Percentiles rank a stretch among this genome's conserved stretches.
phyloP scores from a whole-genome alignment of 1,140 invertebrate species.

The Drosophila serrata region DNA sequence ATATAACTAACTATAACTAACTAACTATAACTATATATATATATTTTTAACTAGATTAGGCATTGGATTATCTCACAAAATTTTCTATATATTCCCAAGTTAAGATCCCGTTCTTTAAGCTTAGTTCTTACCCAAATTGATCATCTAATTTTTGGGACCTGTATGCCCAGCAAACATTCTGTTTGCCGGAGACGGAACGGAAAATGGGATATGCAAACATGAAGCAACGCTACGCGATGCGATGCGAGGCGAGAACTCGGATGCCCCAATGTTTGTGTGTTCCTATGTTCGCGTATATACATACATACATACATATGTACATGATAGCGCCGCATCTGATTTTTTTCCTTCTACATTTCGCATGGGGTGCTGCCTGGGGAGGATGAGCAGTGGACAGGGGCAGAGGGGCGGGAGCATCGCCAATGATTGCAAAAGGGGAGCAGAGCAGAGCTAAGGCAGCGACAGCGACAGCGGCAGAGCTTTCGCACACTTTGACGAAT shows the following conservation, averaged over 20 bases:
- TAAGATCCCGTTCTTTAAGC: no score
- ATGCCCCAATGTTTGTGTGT: slow-evolving; percentile 22
- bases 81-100: background rate
- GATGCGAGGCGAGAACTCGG: slow-evolving; percentile 20
- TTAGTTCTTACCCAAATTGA: background rate
- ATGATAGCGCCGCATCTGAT: slow-evolving; percentile 43
- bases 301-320: background rate
- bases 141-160: slow-evolving; percentile 9
- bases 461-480: slow-evolving; percentile 43
- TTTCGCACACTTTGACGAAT: slow-evolving; percentile 68
- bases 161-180: slow-evolving; percentile 33
- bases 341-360: slow-evolving; percentile 47
- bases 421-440: slow-evolving; percentile 53
- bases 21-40: no score
- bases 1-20: background rate
- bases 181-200: slow-evolving; percentile 73
- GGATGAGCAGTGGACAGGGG: slow-evolving; percentile 2
- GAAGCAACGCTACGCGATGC: slow-evolving; percentile 36
- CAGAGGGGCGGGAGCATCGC: slow-evolving; percentile 1
- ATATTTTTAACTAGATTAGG: background rate
- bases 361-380: slow-evolving; percentile 24
- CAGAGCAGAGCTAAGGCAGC: slow-evolving; percentile 41
- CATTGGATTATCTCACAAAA: background rate
- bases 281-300: slow-evolving; percentile 12
- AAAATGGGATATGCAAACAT: slow-evolving; percentile 79